Evolutionary conservation across 2,113 vertebrate genomes (phyloP).

Genomic region (Grallaria varia): DNA sequence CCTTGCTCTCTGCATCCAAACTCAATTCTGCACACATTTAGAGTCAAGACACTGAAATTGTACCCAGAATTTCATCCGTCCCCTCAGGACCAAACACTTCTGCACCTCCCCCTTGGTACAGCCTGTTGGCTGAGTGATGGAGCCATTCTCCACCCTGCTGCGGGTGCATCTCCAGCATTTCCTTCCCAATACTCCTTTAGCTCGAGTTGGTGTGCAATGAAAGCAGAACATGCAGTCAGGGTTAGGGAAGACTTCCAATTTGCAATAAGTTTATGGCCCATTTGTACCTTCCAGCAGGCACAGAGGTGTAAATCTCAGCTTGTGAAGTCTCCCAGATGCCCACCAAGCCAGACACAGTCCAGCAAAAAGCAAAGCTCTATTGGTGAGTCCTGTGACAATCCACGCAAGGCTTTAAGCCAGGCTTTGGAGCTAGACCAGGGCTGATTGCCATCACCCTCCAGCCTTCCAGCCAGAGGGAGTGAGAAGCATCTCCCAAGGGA

Average conservation of each 20-base stretch:
- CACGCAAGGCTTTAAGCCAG: background rate
- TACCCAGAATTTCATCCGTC: background rate
- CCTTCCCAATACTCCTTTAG: background rate
- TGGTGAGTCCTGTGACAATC: background rate
- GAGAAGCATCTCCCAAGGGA: background rate
- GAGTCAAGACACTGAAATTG: background rate
- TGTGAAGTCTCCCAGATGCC: background rate
- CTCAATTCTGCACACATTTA: background rate
- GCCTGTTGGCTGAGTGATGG: background rate
- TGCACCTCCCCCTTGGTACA: background rate
- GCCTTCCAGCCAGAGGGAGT: background rate
- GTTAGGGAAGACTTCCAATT: background rate
- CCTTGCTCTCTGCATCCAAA: background rate
- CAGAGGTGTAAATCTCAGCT: background rate
- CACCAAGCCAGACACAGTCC: background rate
- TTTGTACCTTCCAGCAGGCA: background rate
- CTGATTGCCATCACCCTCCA: background rate
- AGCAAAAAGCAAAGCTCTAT: background rate
- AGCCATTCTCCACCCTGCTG: fast-evolving
- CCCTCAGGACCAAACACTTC: background rate
- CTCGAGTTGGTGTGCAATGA: background rate
- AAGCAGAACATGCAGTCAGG: background rate
- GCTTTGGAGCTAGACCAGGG: background rate
- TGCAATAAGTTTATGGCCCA: background rate
- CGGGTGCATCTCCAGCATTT: background rate